A percentile compares a stretch with the other conserved stretches of the same genome.
phyloP scores from a whole-genome alignment of 2,113 vertebrate genomes.

The Ifrita kowaldi region DNA sequence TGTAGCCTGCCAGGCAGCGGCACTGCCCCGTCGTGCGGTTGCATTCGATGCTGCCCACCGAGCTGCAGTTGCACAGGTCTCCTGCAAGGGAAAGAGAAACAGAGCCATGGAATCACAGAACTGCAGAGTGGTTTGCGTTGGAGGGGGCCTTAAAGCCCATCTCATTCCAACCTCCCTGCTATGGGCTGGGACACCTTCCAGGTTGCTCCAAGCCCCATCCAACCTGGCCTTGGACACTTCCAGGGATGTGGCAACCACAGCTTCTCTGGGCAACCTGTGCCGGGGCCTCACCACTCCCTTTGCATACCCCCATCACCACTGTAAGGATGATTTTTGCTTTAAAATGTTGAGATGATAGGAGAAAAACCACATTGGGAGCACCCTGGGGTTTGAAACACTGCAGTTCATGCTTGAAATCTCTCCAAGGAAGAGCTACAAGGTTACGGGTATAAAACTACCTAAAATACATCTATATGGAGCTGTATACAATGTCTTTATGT shows the following conservation, averaged over 20 bases:
- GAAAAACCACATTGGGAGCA: neutral
- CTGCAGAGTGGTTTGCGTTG: neutral
- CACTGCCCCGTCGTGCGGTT: constrained; percentile 63
- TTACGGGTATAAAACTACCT: neutral
- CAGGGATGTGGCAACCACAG: neutral
- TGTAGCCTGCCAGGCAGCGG: constrained; percentile 47
- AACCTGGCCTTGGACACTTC: neutral
- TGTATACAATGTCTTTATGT: neutral
- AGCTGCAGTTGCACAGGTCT: constrained; percentile 74
- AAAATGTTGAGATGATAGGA: neutral
- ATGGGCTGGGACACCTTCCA: neutral
- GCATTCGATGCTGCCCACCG: constrained; percentile 57
- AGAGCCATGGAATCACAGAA: neutral
- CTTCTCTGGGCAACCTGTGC: neutral
- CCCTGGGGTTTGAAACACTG: neutral
- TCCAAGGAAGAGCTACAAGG: neutral
- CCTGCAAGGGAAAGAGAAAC: constrained; percentile 52
- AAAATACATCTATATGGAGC: neutral
- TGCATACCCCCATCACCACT: fast-evolving
- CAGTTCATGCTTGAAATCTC: neutral
- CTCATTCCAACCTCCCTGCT: fast-evolving
- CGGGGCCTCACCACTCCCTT: neutral
- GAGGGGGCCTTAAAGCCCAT: neutral
- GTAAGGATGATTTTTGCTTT: neutral
- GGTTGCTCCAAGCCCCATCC: neutral